Evolutionary conservation across 1,140 invertebrate species (phyloP), one percentile per base, ranked within the genome.

Genomic region (Nephila pilipes): DNA sequence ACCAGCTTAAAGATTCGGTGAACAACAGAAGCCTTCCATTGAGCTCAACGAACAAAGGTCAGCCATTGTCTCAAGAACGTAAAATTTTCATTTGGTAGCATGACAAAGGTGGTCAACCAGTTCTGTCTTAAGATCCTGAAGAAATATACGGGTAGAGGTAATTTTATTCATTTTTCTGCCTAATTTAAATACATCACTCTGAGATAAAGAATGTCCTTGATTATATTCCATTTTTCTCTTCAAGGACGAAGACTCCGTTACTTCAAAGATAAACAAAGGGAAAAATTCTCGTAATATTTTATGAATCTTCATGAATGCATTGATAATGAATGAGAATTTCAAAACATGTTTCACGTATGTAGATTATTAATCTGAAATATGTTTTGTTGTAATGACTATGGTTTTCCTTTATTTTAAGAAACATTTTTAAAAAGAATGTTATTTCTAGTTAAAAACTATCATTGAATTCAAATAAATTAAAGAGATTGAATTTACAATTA

Each of bases 141-240:
- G 25, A 25, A 75, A 75, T 75, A 32, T 14, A 16, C 65, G 10
- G 65, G 16, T 25, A 69, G 16, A 75, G n/a, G 65, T 75, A 22
- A 63, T 63, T 63, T 63, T 63, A n/a, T 25, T n/a, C n/a, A n/a
- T 36, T 75, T 75, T 75, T 16, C 58, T 29, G 29, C 12, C 65
- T n/a, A n/a, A n/a, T 25, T 75, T 32, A 29, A 75, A 75, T 32
- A 54, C 80, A 83, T 12, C 22, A 54, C 22, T 83, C n/a, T 54
- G 38, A 83, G 14, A 54, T 46, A 55, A 46, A 54, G 46, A 83
- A 29, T 83, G 80, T 22, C 80, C 80, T 83, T 83, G 80, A 83
- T 83, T n/a, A 46, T 46, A 46, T 46, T 46, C 6, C 46, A n/a
- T n/a, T 54, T 83, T 25, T 83, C n/a, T 16, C 2, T 54, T 83